phyloP scores from a whole-genome alignment of 2,797 vertebrate genomes.

The Gallinago nigripennis region DNA sequence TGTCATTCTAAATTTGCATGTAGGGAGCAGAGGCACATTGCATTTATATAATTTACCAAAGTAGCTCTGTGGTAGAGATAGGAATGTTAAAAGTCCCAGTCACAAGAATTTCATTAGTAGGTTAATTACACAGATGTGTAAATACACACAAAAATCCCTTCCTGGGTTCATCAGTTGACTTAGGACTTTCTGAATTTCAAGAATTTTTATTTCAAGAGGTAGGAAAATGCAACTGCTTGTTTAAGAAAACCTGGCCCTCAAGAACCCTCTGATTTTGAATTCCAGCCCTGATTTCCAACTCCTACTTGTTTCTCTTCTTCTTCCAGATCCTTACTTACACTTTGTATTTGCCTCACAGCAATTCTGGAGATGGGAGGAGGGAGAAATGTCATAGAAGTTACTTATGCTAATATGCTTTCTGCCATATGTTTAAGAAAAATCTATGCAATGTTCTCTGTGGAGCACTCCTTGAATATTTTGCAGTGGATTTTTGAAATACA shows the following conservation, averaged over 20 bases:
- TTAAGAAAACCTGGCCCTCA: neutral
- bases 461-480: conserved; percentile 11
- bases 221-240: neutral
- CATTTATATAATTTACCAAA: neutral
- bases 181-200: neutral
- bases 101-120: neutral
- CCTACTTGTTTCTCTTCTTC: neutral
- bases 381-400: conserved; percentile 27
- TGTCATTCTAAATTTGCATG: neutral
- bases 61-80: neutral
- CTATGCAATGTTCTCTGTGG: neutral
- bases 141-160: neutral
- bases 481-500: neutral
- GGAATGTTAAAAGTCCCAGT: neutral
- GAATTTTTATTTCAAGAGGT: neutral
- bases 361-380: neutral
- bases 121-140: neutral
- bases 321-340: neutral
- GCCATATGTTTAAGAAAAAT: conserved; percentile 51
- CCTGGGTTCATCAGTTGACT: neutral
- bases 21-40: neutral
- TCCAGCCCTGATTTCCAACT: neutral
- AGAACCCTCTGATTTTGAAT: neutral
- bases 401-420: conserved; percentile 36
- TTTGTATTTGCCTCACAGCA: conserved; percentile 5